Conservation (phyloP, 2,797 vertebrate species). For the Diplodus sargus region DNA sequence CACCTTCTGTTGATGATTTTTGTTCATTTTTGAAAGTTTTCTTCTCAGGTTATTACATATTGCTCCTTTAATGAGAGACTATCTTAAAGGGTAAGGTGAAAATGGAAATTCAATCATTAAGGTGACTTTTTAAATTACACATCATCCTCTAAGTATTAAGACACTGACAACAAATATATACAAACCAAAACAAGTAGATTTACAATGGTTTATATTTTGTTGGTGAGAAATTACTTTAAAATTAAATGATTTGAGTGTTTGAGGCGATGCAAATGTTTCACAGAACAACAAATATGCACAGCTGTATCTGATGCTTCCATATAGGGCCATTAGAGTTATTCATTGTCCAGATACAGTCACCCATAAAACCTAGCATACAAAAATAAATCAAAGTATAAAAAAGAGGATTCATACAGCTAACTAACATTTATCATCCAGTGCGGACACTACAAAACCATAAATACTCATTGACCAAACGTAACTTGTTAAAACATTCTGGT, state of each 20-base stretch:
- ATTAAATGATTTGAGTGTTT: slow-evolving; percentile 56
- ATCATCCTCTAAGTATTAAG: background rate
- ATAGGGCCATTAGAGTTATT: slow-evolving; percentile 19
- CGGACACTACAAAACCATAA: slow-evolving; percentile 40
- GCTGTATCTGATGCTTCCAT: slow-evolving; percentile 26
- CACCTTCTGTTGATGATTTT: no score
- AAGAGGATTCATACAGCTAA: slow-evolving; percentile 42
- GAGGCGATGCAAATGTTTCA: slow-evolving; percentile 32
- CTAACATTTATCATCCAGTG: slow-evolving; percentile 36
- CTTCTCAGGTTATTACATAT: no score
- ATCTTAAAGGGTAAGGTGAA: no score
- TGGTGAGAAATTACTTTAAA: slow-evolving; percentile 26
- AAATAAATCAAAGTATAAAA: slow-evolving; percentile 70
- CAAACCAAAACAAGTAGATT: slow-evolving; percentile 20
- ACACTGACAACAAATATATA: slow-evolving; percentile 13
- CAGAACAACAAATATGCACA: slow-evolving; percentile 37
- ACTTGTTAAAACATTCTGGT: slow-evolving; percentile 20
- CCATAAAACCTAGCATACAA: slow-evolving; percentile 50
- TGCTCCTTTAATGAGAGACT: no score
- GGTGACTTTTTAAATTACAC: background rate
- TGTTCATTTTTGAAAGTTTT: no score
- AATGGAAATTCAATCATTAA: no score
- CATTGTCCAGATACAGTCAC: slow-evolving; percentile 25
- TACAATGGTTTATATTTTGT: slow-evolving; percentile 36
- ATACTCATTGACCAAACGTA: slow-evolving; percentile 15